Conservation (phyloP, 2,888 invertebrate species). For the Synanthedon tipuliformis region DNA sequence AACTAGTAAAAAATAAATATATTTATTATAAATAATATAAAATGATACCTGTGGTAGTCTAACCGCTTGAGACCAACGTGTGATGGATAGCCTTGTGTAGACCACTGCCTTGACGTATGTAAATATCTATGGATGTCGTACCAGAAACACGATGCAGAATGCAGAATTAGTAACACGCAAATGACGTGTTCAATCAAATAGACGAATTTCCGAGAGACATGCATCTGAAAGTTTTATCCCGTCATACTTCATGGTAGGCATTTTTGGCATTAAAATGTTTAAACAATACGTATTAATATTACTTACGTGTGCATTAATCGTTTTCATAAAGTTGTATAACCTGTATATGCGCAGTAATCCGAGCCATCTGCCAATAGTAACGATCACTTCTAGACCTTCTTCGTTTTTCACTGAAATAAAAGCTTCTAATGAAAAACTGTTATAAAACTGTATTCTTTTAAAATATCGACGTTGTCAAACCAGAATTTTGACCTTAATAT, state of each 20-base stretch:
- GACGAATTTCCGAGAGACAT: conserved; percentile 30
- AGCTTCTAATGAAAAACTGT: no score
- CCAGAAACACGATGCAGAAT: conserved; percentile 44
- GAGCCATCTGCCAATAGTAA: conserved; percentile 36
- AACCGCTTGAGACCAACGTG: conserved; percentile 30
- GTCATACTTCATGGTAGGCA: no score
- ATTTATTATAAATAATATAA: background rate
- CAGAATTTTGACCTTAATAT: no score
- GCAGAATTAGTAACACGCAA: conserved; percentile 25
- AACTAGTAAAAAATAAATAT: no score
- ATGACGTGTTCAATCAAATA: conserved; percentile 37
- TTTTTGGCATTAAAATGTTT: no score
- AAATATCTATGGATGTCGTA: conserved; percentile 19
- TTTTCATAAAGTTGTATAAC: conserved; percentile 26
- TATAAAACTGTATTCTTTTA: no score
- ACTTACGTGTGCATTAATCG: conserved; percentile 42
- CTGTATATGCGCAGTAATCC: conserved; percentile 45
- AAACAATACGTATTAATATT: conserved; percentile 5
- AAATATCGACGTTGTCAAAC: no score
- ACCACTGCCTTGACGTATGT: conserved; percentile 13
- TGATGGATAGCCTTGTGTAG: conserved; percentile 28
- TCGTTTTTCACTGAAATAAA: no score
- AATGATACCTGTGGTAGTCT: conserved; percentile 31
- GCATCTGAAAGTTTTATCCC: conserved; percentile 28
- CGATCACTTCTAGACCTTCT: background rate